phyloP scores from a whole-genome alignment of 2,797 vertebrate genomes.

The Micromesistius poutassou region DNA sequence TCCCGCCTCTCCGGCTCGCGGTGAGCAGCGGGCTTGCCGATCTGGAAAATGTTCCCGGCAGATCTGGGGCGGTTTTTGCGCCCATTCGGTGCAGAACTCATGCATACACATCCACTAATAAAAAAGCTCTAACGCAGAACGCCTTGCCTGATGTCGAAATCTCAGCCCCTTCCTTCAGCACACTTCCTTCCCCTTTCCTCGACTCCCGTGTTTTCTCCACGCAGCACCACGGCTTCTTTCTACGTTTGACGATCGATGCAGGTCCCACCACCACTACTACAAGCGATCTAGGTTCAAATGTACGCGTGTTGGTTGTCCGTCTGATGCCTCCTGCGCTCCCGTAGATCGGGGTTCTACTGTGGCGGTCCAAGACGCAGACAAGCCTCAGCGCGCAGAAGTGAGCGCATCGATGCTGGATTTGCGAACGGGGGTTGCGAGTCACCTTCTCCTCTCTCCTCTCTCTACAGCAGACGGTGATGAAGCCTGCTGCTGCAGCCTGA shows the following conservation, averaged over 20 bases:
- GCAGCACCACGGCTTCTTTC: slow-evolving; percentile 26
- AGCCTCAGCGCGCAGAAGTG: slow-evolving; percentile 71
- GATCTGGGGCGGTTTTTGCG: slow-evolving; percentile 95
- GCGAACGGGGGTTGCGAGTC: slow-evolving; percentile 62
- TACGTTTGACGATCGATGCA: slow-evolving; percentile 31
- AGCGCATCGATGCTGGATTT: slow-evolving; percentile 39
- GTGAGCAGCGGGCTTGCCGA: slow-evolving; percentile 80
- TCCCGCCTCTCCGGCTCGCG: slow-evolving; percentile 84
- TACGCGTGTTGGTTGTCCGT: slow-evolving; percentile 22
- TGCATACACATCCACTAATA: slow-evolving; percentile 90
- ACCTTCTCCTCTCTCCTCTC: slow-evolving; percentile 67
- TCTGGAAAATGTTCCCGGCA: slow-evolving; percentile 87
- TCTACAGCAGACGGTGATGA: not conserved
- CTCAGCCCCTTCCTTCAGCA: not conserved
- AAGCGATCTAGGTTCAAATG: slow-evolving; percentile 3
- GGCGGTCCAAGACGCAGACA: slow-evolving; percentile 59
- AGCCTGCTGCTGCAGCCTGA: not conserved
- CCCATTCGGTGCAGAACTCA: slow-evolving; percentile 98
- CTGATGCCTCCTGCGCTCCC: slow-evolving; percentile 5
- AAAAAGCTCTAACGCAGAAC: slow-evolving; percentile 74
- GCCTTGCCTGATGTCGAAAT: slow-evolving; percentile 21
- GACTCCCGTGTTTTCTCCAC: not conserved
- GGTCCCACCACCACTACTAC: slow-evolving; percentile 40
- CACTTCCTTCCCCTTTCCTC: not conserved
- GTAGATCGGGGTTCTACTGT: not conserved